Conservation (phyloP, 2,797 vertebrate species). For the Coregonus sp. region DNA sequence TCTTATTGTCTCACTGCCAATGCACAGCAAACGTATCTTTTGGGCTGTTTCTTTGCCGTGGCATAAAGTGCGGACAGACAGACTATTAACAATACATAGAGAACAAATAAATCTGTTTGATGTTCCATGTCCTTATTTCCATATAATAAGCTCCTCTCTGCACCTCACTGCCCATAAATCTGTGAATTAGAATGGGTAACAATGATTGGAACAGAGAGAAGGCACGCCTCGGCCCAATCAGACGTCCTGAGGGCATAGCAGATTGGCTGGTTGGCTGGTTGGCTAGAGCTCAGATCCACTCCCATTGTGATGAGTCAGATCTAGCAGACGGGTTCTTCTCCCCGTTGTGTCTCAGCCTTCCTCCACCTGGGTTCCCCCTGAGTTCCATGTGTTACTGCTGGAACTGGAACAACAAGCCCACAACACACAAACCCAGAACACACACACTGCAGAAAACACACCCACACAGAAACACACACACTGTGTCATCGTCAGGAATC, state of each 20-base stretch:
- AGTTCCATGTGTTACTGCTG: constrained; percentile 28
- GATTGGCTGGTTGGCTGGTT: neutral
- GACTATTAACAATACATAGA: constrained; percentile 34
- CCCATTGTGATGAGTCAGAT: constrained; percentile 12
- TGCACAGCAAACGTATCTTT: neutral
- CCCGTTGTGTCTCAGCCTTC: constrained; percentile 10
- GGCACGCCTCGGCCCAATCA: neutral
- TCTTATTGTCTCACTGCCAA: constrained; percentile 14
- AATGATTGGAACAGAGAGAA: constrained; percentile 26
- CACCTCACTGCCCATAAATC: neutral
- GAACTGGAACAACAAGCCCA: constrained; percentile 29
- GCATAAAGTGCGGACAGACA: constrained; percentile 9
- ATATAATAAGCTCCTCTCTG: constrained; percentile 18
- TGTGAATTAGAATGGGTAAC: constrained; percentile 35
- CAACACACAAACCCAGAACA: constrained; percentile 18
- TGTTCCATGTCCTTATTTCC: constrained; percentile 40
- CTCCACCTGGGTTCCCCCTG: constrained; percentile 17
- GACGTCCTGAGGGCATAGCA: constrained; percentile 2
- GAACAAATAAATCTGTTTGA: constrained; percentile 30
- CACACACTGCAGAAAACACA: constrained; percentile 12
- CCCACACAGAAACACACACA: neutral
- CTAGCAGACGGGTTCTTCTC: constrained; percentile 37
- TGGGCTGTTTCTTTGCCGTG: neutral
- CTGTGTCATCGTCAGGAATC: neutral
- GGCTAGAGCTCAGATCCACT: neutral